A percentile compares a stretch with the other conserved stretches of the same genome.
Evolutionary conservation across 2,797 vertebrate genomes (phyloP).

Genomic region (Cuculus canorus): DNA sequence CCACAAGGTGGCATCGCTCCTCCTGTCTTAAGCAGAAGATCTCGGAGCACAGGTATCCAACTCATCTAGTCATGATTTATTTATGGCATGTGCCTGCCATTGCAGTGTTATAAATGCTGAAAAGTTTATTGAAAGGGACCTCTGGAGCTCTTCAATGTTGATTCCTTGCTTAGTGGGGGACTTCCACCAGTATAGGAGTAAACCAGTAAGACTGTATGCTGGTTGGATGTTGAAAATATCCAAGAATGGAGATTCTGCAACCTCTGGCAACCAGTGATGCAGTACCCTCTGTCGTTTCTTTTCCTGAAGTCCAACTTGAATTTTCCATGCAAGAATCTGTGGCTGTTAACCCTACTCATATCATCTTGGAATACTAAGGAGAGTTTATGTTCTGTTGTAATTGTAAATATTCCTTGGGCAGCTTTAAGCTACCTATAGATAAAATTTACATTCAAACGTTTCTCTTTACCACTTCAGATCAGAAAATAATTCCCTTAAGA

Average conservation of each 20-base stretch:
- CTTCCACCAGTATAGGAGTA: neutral
- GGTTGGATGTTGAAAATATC: neutral
- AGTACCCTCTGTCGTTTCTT: neutral
- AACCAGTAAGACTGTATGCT: neutral
- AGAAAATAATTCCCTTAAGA: neutral
- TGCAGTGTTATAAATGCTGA: neutral
- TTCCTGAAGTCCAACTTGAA: neutral
- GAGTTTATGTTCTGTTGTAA: neutral
- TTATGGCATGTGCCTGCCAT: neutral
- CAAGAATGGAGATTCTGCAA: neutral
- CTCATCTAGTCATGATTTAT: neutral
- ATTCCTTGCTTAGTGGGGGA: neutral
- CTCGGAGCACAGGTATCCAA: neutral
- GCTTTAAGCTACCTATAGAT: neutral
- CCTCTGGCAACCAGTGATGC: neutral
- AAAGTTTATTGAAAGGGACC: neutral
- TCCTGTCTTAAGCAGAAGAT: neutral
- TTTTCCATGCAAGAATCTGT: neutral
- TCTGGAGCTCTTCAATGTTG: neutral
- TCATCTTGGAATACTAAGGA: neutral
- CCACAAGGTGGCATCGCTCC: neutral
- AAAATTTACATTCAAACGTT: no score
- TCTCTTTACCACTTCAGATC: no score
- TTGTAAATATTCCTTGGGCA: neutral
- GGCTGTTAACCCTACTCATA: neutral